Evolutionary conservation across 2,113 vertebrate genomes (phyloP).

Genomic region (Pseudonaja textilis): DNA sequence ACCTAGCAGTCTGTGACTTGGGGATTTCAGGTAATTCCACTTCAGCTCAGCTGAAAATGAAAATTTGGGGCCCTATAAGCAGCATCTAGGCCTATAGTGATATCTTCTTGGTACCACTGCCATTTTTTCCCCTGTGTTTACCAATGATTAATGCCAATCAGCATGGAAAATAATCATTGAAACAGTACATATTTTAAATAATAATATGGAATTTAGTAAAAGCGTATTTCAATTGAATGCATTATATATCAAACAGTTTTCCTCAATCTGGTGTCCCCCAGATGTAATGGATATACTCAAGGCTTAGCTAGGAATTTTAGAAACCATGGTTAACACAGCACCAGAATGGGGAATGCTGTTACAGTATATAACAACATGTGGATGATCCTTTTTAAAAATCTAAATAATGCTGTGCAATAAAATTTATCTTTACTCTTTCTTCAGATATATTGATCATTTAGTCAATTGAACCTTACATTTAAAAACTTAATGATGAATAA

Average conservation of each 20-base stretch:
- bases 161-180: background rate
- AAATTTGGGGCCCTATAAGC: background rate
- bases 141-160: background rate
- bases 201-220: background rate
- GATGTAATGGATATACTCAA: background rate
- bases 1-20: slow-evolving; percentile 91
- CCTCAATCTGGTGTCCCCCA: background rate
- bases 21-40: slow-evolving; percentile 87
- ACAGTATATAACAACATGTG: background rate
- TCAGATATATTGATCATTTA: background rate
- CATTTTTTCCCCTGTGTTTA: background rate
- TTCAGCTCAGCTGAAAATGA: background rate
- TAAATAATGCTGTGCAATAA: background rate
- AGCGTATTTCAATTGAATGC: background rate
- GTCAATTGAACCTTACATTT: background rate
- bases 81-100: background rate
- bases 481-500: background rate
- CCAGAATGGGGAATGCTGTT: background rate
- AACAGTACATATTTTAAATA: background rate
- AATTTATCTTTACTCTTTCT: background rate
- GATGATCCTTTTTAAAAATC: background rate
- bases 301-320: background rate
- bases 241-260: background rate
- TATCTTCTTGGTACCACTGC: background rate
- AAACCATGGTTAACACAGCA: background rate